Evolutionary conservation across 1,140 invertebrate genomes (phyloP).

Genomic region (Schlechtendalia chinensis): DNA sequence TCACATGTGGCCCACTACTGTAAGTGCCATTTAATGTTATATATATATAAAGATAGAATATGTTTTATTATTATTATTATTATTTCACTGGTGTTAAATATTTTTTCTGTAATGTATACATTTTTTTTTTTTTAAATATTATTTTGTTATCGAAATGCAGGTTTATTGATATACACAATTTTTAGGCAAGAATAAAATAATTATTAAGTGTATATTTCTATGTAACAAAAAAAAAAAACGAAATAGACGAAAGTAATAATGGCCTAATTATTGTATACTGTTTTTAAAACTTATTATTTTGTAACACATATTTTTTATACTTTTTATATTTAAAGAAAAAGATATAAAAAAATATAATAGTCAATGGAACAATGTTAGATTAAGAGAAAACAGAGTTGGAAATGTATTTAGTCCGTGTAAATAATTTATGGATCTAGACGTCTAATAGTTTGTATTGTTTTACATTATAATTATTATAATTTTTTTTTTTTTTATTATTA

Average conservation of each 20-base stretch:
- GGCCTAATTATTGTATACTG: slow-evolving; percentile 36
- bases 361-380: slow-evolving; percentile 47
- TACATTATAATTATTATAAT: slow-evolving; percentile 9
- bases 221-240: slow-evolving; percentile 19
- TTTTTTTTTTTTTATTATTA: slow-evolving; percentile 42
- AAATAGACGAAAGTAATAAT: slow-evolving; percentile 11
- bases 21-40: slow-evolving; percentile 38
- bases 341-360: slow-evolving; percentile 40
- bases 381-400: slow-evolving; percentile 15
- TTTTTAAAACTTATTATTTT: slow-evolving; percentile 46
- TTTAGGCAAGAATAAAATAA: slow-evolving; percentile 25
- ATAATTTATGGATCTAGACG: slow-evolving; percentile 37
- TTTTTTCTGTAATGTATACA: slow-evolving; percentile 33
- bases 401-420: slow-evolving; percentile 27
- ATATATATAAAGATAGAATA: slow-evolving; percentile 39
- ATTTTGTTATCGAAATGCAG: slow-evolving; percentile 39
- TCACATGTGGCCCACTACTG: slow-evolving; percentile 23
- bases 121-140: slow-evolving; percentile 46
- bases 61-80: slow-evolving; percentile 33
- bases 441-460: slow-evolving; percentile 34
- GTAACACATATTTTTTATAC: slow-evolving; percentile 48
- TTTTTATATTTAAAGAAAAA: slow-evolving; percentile 45
- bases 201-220: slow-evolving; percentile 20
- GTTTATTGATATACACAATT: slow-evolving; percentile 47
- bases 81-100: slow-evolving; percentile 38